These are phyloP conservation scores for Anthopleura xanthogrammica DNA, from an alignment of 92 coral and sea anemone species.

Conservation along the genomic window DNA sequence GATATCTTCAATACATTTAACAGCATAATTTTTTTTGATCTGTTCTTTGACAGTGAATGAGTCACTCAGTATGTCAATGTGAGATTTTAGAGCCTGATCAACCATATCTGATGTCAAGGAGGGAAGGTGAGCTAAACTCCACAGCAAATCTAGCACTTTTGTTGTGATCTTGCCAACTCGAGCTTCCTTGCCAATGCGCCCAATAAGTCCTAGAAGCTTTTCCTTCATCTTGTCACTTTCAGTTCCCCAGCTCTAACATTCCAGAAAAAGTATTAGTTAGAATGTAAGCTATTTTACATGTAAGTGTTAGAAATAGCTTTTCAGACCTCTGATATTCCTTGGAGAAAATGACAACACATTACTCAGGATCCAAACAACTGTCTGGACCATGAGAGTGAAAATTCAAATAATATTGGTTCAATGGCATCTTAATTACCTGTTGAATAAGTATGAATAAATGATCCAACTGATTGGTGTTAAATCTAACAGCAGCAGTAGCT, in stretches of 20 bases:
- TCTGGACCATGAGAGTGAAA: too few species aligned
- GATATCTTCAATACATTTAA: conserved; percentile 86
- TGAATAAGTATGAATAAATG: conserved; percentile 81
- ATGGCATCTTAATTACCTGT: conserved; percentile 52
- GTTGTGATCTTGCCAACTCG: conserved; percentile 81
- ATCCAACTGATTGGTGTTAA: conserved; percentile 80
- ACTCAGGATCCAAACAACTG: too few species aligned
- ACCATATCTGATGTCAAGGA: conserved; percentile 88
- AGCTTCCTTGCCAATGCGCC: conserved; percentile 86
- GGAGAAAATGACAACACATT: too few species aligned
- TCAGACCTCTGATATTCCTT: too few species aligned
- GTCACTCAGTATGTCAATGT: conserved; percentile 85
- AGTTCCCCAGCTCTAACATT: conserved; percentile 73
- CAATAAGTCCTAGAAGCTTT: conserved; percentile 77
- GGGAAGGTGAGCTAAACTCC: conserved; percentile 87
- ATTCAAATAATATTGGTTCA: too few species aligned
- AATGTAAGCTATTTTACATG: too few species aligned
- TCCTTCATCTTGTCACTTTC: conserved; percentile 91
- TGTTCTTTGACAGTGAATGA: conserved; percentile 83
- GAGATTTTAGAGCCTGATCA: conserved; percentile 85
- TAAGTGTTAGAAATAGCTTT: too few species aligned
- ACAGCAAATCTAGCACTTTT: conserved; percentile 83
- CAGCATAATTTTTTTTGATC: conserved; percentile 84
- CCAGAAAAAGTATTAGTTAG: background rate
- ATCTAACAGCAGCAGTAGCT: conserved; percentile 85